Conservation (phyloP, 2,113 vertebrate species). For the Scortum barcoo region DNA sequence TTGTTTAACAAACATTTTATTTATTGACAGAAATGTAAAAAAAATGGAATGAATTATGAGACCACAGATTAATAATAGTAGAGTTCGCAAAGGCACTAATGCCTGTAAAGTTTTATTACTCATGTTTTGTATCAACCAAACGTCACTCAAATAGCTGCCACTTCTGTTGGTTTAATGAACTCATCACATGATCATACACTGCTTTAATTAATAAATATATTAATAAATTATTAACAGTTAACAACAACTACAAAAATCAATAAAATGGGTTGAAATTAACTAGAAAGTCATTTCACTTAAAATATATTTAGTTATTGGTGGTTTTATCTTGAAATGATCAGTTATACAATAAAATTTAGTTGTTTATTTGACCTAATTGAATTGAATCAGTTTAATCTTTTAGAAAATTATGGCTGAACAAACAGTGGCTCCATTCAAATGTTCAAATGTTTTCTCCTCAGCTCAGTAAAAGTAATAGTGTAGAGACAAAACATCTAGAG, state of each 20-base stretch:
- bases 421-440: neutral
- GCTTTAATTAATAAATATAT: too few species aligned
- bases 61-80: neutral
- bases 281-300: neutral
- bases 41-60: neutral
- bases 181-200: neutral
- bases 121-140: slow-evolving; percentile 19
- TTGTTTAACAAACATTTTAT: neutral
- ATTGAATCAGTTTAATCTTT: neutral
- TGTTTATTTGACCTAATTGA: neutral
- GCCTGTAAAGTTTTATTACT: slow-evolving; percentile 22
- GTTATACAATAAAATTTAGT: neutral
- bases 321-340: neutral
- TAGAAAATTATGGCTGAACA: neutral
- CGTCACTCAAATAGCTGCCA: neutral
- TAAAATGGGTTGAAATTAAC: neutral
- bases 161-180: slow-evolving; percentile 9
- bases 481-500: neutral
- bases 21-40: neutral
- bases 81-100: neutral
- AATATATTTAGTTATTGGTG: neutral
- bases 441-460: neutral
- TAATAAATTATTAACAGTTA: slow-evolving; percentile 19
- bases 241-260: slow-evolving; percentile 15
- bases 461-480: neutral